Evolutionary conservation across 2,113 vertebrate genomes (phyloP), one percentile per base, ranked within the genome.

Genomic region (Chunga burmeisteri): DNA sequence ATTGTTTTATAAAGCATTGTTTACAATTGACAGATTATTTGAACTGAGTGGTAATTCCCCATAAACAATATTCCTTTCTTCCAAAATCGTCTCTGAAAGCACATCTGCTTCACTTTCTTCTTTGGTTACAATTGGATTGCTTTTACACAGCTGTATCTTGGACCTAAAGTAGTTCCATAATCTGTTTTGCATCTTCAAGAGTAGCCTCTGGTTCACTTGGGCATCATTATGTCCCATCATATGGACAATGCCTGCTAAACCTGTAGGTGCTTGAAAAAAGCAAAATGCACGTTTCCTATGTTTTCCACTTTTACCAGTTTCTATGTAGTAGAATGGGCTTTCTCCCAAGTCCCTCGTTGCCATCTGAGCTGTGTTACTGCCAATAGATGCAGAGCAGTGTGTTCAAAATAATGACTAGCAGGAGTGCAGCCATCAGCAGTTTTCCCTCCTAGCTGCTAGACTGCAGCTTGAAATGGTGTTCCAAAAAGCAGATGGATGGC

Each of bases 221-320:
- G 40, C 11, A 11, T 12, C 22, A 1, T 19, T 19, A 12, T 3
- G 9, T 50, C 53, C 75, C 23, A 9, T 49, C 0, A 0, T 10
- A 14, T 40, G 49, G 47, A 30, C 11, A 23, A 8, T 10, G 5
- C 49, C 84, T 67, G 27, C 25, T 83, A 13, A 77, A 16, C 19
- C 20, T 34, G 10, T 13, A 23, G 18, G 40, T 59, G 11, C n/a
- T 89, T 65, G 30, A 30, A 0, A n/a, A 63, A 26, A 61, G 23
- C 29, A 52, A n/a, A 93, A 30, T 23, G 6, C 11, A 1, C 0
- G 5, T 6, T n/a, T 81, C 13, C 14, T n/a, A 0, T 7, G 44
- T 71, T 93, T 81, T 11, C 42, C 18, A 9, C 44, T 68, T 22
- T 4, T 10, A 2, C 19, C 9, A 7, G 9, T 42, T 3, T 47